Base-by-base conservation (phyloP, 2,888 invertebrate genomes). In the Zaprionus lineosus region DNA sequence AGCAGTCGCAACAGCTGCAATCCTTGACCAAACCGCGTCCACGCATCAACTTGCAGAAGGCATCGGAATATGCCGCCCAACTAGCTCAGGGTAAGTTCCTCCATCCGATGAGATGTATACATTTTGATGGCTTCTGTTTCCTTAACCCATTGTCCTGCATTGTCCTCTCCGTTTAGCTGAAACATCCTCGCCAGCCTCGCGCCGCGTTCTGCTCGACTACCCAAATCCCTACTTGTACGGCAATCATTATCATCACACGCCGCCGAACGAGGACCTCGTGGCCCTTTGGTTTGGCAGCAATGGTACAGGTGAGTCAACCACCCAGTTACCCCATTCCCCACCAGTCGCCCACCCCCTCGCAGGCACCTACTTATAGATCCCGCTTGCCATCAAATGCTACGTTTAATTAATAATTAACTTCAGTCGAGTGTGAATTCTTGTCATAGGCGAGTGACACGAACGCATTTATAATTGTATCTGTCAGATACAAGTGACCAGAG, bases 201-300 rank as follows among this genome's bases (percentile, higher is more conserved):
- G 90, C 60, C 90, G 90, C 64, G 89, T 90, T 40, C 81, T 90
- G 11, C 78, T 90, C 56, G 90, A 90, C 66, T 90, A 90, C 77
- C 87, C 90, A 5, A 90, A 84, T 78, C 89, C 90, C 15, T 90
- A 90, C 83, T 68, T 90, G 47, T 90, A 90, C 74, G 88, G 90
- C 34, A 90, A 90, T 74, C 89, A 87, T 65, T 91, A 91, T 90
- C 77, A 77, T 26, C 91, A 90, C 69, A 87, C 90, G 77, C 91
- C 93, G 81, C 93, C 93, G 87, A 94, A 93, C 89, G 94, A 94
- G 91, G 94, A 94, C 89, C 91, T 94, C 87, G 94, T 94, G 88
- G 94, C 94, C 74, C 91, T 94, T 75, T 94, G 94, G 93, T 93
- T 94, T 88, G 93, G 93, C 78, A 93, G 93, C 87, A 91, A 92